phyloP scores from a whole-genome alignment of 2,888 invertebrate genomes.

The Epinotia bilunana region DNA sequence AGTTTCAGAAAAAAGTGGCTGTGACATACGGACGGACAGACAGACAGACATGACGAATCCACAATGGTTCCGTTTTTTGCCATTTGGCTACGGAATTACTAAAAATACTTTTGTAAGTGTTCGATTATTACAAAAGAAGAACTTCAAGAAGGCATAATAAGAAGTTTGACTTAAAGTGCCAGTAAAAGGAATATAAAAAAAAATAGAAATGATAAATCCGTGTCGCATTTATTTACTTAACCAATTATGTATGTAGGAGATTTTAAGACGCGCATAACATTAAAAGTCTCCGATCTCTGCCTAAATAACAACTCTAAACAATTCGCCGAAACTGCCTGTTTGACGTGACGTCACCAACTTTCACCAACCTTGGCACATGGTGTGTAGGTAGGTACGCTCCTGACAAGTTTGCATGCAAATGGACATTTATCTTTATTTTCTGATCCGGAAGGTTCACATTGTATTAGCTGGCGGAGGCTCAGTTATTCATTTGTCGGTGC shows the following conservation, averaged over 20 bases:
- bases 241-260: background rate
- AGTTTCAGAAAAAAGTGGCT: too few relatives aligned
- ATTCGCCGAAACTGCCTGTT: slow-evolving; percentile 18
- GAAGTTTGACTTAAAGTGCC: too few relatives aligned
- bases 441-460: slow-evolving; percentile 26
- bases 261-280: background rate
- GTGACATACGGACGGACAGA: too few relatives aligned
- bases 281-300: background rate
- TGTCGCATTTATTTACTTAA: too few relatives aligned
- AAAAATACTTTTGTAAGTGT: too few relatives aligned
- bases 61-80: too few relatives aligned
- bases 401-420: slow-evolving; percentile 34
- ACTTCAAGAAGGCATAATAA: too few relatives aligned
- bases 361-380: slow-evolving; percentile 75
- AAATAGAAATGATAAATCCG: too few relatives aligned
- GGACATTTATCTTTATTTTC: slow-evolving; percentile 11
- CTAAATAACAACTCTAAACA: slow-evolving; percentile 20
- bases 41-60: too few relatives aligned
- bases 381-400: slow-evolving; percentile 23
- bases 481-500: slow-evolving; percentile 26
- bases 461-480: background rate
- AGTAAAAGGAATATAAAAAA: too few relatives aligned
- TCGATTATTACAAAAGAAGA: too few relatives aligned
- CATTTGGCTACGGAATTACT: too few relatives aligned
- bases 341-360: slow-evolving; percentile 70